Percentiles rank a stretch among this genome's conserved stretches.
Conservation (phyloP, 2,888 invertebrate species). For the Lepeophtheirus nordmannii region DNA sequence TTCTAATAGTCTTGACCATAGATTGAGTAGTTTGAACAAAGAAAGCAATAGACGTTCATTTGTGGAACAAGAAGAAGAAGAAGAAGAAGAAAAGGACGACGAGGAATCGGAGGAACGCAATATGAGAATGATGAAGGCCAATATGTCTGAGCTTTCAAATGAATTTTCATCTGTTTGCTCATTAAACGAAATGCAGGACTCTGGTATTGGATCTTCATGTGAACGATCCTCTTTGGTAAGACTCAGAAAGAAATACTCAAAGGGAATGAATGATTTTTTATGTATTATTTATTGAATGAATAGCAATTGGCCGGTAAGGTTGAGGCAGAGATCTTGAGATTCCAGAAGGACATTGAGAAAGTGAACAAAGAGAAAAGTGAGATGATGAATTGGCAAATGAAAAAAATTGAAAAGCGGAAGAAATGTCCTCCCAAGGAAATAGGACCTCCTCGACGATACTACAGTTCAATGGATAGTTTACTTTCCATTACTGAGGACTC, state of each 20-base stretch:
- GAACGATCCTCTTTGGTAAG: background rate
- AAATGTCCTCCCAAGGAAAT: background rate
- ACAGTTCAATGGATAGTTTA: conserved; percentile 9
- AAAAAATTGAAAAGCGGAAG: background rate
- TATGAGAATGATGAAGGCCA: background rate
- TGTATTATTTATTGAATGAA: too few species aligned
- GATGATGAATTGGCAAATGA: background rate
- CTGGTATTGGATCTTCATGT: background rate
- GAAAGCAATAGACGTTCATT: too few species aligned
- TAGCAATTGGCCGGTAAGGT: conserved; percentile 9
- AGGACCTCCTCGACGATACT: background rate
- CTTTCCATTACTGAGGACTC: conserved; percentile 13
- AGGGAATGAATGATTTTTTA: too few species aligned
- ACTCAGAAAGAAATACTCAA: too few species aligned
- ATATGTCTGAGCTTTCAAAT: background rate
- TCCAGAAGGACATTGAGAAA: conserved; percentile 19
- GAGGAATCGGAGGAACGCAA: background rate
- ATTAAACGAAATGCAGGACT: background rate
- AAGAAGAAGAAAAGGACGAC: background rate
- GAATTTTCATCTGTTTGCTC: background rate
- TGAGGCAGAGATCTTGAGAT: conserved; percentile 12
- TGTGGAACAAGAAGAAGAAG: background rate
- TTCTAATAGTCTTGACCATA: too few species aligned
- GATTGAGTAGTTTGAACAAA: background rate
- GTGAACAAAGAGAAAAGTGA: background rate